Evolutionary conservation across 2,113 vertebrate genomes (phyloP).

Genomic region (Nothobranchius kuhntae): DNA sequence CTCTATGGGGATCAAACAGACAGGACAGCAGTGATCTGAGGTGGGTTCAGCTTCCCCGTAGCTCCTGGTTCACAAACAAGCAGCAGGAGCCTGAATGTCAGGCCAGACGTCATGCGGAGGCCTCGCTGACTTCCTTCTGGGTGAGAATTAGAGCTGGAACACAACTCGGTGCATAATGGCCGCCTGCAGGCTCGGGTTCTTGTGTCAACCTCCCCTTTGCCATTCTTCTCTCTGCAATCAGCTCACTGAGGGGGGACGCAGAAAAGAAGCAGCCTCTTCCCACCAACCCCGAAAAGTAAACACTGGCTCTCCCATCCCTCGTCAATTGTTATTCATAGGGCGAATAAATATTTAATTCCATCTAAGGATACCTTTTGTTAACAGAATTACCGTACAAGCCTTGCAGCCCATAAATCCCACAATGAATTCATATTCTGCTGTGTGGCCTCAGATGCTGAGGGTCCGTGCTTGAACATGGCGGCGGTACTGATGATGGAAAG

Average conservation of each 20-base stretch:
- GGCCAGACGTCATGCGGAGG: conserved; percentile 24
- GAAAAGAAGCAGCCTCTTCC: conserved; percentile 50
- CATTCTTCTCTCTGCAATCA: conserved; percentile 25
- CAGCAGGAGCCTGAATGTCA: conserved; percentile 38
- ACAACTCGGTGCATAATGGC: conserved; percentile 16
- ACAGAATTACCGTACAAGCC: conserved; percentile 83
- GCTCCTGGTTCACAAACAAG: conserved; percentile 45
- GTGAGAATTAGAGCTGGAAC: conserved; percentile 17
- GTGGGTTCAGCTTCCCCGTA: conserved; percentile 13
- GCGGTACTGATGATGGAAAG: not conserved
- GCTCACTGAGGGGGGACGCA: conserved; percentile 46
- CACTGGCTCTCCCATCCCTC: conserved; percentile 63
- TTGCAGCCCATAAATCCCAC: conserved; percentile 69
- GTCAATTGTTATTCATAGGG: conserved; percentile 82
- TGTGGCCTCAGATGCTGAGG: conserved; percentile 1
- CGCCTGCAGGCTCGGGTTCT: not conserved
- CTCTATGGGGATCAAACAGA: conserved; percentile 17
- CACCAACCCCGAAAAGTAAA: conserved; percentile 67
- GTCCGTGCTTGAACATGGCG: not conserved
- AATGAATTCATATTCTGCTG: conserved; percentile 76
- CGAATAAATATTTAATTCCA: conserved; percentile 78
- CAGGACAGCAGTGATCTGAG: conserved; percentile 9
- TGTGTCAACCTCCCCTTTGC: not conserved
- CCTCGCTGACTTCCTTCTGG: conserved; percentile 26
- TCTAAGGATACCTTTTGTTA: conserved; percentile 82